Evolutionary conservation across 2,113 vertebrate species (phyloP), one percentile per base, ranked within the genome.

Genomic region (Pomatorhinus ruficollis): DNA sequence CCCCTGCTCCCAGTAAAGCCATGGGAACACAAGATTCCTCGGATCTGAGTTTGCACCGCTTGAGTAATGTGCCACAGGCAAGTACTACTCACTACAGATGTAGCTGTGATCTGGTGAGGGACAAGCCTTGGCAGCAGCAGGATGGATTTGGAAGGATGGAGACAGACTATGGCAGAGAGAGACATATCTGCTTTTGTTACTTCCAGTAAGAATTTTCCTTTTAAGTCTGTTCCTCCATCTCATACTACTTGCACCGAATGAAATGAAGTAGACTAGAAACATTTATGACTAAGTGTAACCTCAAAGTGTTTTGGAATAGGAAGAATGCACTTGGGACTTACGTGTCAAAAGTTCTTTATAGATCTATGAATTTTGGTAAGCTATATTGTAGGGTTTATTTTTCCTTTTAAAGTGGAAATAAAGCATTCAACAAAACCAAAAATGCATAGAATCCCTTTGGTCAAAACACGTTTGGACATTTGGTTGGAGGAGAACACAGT

Each of bases 401-500:
- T 50, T 31, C 23, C 44, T 81, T 83, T 76, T 50, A 61, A 74
- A 39, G 21, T 10, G 30, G 25, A 87, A 94, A 59, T 30, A 90
- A 66, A 81, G 2, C 35, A 60, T 18, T 72, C n/a, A 74, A 59
- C n/a, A 71, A 68, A 74, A 28, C 6, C 4, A 25, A 72, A 94
- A 65, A 35, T 11, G 1, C 35, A 35, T 47, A 63, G 40, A 92
- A 95, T 71, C 17, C 27, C 15, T 94, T 94, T 35, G 20, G 27
- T 44, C 63, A 87, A 87, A 83, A 76, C 21, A 21, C n/a, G 63
- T 45, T 77, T 79, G 40, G 24, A 21, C 33, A 65, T 45, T 77
- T 79, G 40, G 24, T 81, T 94, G 56, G 37, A 79, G 45, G 81
- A 93, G 95, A 92, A 49, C 37, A 71, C 47, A 63, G 15, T 89